Evolutionary conservation across 2,888 invertebrate species (phyloP), one percentile per base, ranked within the genome.

Genomic region (Phoronis australis): DNA sequence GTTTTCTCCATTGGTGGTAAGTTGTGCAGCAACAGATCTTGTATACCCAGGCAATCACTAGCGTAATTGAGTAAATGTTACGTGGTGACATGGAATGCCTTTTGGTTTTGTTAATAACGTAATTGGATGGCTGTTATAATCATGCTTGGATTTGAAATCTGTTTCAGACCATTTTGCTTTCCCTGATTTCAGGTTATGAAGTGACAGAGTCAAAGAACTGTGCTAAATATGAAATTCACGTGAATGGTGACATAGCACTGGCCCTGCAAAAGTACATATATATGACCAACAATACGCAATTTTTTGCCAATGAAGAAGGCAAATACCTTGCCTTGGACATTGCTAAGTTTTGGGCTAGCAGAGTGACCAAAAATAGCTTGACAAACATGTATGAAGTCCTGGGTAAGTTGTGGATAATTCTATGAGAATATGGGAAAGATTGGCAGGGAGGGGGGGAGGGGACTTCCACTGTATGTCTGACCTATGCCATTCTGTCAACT

Each of bases 231-330:
- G 54, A 56, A n/a, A 47, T 59, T 15, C 60, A 64, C 41, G 52
- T 61, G n/a, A 57, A 53, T 35, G 66, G 64, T 21, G 63, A 59
- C 40, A 57, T 67, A 18, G 47, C 62, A 1, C 42, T 59, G 9
- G 60, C 66, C 15, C 42, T 67, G 31, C 47, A 50, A 38, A 64
- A 64, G 46, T 62, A 60, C 26, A 37, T 65, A 12, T 50, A 52
- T 25, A 51, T 52, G 21, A 62, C 60, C 18, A 50, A 55, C 18
- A 57, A 61, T 37, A 45, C 46, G 9, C 12, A 24, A 12, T 52
- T 53, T 37, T 45, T 43, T 2, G 31, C 43, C 1, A 24, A 45
- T 15, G 53, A 37, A 15, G n/a, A 37, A 21, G 52, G 52, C 15
- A 9, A 6, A 24, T 3, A 45, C 12, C 43, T 55, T 2, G 39